Conservation (phyloP, 2,888 invertebrate species). For the Lucinisca nassula region DNA sequence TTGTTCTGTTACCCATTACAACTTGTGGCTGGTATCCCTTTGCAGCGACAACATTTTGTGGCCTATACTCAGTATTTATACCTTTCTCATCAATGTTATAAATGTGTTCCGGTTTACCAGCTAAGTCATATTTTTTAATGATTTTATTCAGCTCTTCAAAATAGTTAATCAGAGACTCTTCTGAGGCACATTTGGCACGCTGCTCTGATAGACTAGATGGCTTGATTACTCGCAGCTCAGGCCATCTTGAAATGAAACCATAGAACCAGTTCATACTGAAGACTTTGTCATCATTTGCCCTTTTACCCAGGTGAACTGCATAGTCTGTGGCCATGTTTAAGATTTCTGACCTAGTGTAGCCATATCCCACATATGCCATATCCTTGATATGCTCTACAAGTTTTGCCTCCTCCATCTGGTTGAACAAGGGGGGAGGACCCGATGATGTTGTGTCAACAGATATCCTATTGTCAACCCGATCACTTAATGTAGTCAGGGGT, state of each 20-base stretch:
- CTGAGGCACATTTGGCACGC: slow-evolving; percentile 5
- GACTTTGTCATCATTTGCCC: background rate
- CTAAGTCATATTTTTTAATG: slow-evolving; percentile 35
- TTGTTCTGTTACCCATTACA: slow-evolving; percentile 5
- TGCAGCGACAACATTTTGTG: slow-evolving; percentile 32
- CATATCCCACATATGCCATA: slow-evolving; percentile 39
- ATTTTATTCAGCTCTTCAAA: slow-evolving; percentile 16
- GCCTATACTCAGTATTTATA: slow-evolving; percentile 32
- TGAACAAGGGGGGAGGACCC: slow-evolving; percentile 13
- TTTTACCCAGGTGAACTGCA: background rate
- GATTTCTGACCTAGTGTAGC: slow-evolving; percentile 34
- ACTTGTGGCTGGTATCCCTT: background rate
- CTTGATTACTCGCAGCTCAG: slow-evolving; percentile 26
- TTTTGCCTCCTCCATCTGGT: slow-evolving; percentile 19
- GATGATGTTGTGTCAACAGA: background rate
- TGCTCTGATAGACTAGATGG: background rate
- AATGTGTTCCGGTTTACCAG: slow-evolving; percentile 33
- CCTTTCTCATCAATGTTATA: slow-evolving; percentile 61
- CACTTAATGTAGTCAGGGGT: slow-evolving; percentile 15
- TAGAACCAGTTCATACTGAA: background rate
- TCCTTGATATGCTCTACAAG: slow-evolving; percentile 27
- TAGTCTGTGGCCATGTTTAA: slow-evolving; percentile 26
- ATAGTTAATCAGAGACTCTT: slow-evolving; percentile 16
- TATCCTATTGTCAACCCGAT: slow-evolving; percentile 13
- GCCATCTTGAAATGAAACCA: slow-evolving; percentile 24